Evolutionary conservation across 2,888 invertebrate species (phyloP).

Genomic region (Leucoptera coffeella): DNA sequence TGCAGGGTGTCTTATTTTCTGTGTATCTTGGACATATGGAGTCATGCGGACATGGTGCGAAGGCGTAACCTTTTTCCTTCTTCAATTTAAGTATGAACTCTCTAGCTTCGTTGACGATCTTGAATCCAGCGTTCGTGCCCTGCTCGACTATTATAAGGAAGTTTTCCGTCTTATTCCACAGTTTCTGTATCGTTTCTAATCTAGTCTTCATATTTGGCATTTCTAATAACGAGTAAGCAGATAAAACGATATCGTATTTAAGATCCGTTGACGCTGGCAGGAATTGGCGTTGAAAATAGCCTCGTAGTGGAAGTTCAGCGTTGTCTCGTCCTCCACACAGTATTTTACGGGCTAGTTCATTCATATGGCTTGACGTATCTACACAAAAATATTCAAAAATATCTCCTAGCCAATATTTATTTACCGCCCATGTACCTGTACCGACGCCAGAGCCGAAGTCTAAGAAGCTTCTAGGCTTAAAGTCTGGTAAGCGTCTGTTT

Average conservation of each 20-base stretch:
- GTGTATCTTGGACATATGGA: constrained; percentile 65
- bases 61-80: constrained; percentile 51
- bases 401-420: constrained; percentile 61
- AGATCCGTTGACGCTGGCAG: constrained; percentile 59
- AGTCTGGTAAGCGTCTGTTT: constrained; percentile 53
- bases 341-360: constrained; percentile 69
- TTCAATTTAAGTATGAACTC: constrained; percentile 65
- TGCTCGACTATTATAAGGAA: constrained; percentile 81
- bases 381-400: constrained; percentile 82
- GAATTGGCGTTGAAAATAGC: constrained; percentile 74
- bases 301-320: constrained; percentile 50
- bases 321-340: constrained; percentile 61
- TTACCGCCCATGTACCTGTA: constrained; percentile 79
- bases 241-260: constrained; percentile 73
- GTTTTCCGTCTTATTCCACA: constrained; percentile 82
- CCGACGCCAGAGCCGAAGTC: constrained; percentile 93
- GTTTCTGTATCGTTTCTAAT: constrained; percentile 62
- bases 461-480: constrained; percentile 70
- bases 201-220: constrained; percentile 61
- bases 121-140: constrained; percentile 77
- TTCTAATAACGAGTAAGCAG: constrained; percentile 78
- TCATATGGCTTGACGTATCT: constrained; percentile 77
- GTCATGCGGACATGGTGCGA: constrained; percentile 87
- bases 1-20: constrained; percentile 67
- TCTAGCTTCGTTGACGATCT: constrained; percentile 76